phyloP scores from a whole-genome alignment of 2,797 vertebrate species.

The Chrysocyon brachyurus region DNA sequence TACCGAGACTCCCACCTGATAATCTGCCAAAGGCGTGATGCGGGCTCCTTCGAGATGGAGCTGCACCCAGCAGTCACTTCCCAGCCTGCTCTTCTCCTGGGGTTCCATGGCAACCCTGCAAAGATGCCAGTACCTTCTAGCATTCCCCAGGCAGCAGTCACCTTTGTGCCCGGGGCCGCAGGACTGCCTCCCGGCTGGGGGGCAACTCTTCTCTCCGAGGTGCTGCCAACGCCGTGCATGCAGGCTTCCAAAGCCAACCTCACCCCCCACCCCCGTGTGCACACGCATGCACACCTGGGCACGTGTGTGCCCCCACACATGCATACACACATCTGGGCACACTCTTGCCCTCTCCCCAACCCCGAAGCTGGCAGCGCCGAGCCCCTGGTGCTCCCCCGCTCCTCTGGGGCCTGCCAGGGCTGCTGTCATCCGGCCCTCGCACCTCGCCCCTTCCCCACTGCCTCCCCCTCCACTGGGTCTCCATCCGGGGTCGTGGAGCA shows the following conservation, averaged over 20 bases:
- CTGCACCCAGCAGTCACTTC: constrained; percentile 83
- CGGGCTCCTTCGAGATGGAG: constrained; percentile 79
- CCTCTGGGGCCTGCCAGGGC: not conserved
- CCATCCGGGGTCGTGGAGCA: not conserved
- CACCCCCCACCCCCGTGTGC: rapidly evolving
- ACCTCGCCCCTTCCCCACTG: not conserved
- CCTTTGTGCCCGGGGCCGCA: not conserved
- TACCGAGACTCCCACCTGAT: constrained; percentile 82
- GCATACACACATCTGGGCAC: rapidly evolving
- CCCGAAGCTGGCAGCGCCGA: not conserved
- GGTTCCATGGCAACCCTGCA: constrained; percentile 79
- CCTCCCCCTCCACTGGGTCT: not conserved
- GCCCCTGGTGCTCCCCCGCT: not conserved
- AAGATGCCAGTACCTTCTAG: not conserved
- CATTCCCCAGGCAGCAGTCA: not conserved
- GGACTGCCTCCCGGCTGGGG: not conserved
- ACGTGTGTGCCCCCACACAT: rapidly evolving
- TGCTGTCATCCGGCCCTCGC: not conserved
- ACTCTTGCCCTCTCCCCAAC: not conserved
- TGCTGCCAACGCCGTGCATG: not conserved
- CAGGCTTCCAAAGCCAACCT: not conserved
- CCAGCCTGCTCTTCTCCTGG: constrained; percentile 79
- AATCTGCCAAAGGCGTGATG: constrained; percentile 84
- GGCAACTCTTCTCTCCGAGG: not conserved
- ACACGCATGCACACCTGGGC: too few relatives aligned